Base-by-base conservation (phyloP, 2,797 vertebrate species). In the Arnoldichthys spilopterus region DNA sequence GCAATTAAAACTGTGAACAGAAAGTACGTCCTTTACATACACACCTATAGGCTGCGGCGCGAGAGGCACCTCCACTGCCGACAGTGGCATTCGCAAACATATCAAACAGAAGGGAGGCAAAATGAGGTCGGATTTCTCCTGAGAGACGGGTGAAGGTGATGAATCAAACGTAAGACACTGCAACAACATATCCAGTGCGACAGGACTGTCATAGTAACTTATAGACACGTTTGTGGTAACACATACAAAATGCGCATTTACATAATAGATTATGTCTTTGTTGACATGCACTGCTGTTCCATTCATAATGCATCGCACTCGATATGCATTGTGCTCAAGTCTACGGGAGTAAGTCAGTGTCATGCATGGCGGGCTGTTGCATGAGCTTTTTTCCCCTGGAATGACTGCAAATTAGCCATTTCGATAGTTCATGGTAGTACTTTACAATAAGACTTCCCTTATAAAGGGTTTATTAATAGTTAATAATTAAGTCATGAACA, bases 241-340 rank as follows among this genome's bases (percentile, higher is more conserved):
- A 79, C 67, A 54, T 83, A 79, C 77, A 67, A 59, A 83, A 83
- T 79, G 61, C 53, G 24, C 77, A 83, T 79, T 83, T 83, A 76
- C 81, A 83, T 83, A 83, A 83, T 79, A 83, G 81, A 83, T 83
- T 79, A 79, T 66, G 77, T 74, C 77, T 79, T 79, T 83, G 81
- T 83, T 79, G 81, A 83, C 59, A 58, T 68, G 72, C 61, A 54
- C 68, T 76, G 81, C 77, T 75, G 77, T 64, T 76, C 67, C 58
- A 76, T 83, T 76, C 81, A 83, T 79, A 76, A 79, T 83, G 77
- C 59, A 79, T 79, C 71, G 72, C 74, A 61, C 68, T 83, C 53
- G 71, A 45, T 45, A 66, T 72, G 66, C 66, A 72, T 77, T 71
- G 71, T 70, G 59, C 51, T 79, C 59, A 59, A 43, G 49, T 72